Evolutionary conservation across 1,140 invertebrate genomes (phyloP).

Genomic region (Drosophila orena): DNA sequence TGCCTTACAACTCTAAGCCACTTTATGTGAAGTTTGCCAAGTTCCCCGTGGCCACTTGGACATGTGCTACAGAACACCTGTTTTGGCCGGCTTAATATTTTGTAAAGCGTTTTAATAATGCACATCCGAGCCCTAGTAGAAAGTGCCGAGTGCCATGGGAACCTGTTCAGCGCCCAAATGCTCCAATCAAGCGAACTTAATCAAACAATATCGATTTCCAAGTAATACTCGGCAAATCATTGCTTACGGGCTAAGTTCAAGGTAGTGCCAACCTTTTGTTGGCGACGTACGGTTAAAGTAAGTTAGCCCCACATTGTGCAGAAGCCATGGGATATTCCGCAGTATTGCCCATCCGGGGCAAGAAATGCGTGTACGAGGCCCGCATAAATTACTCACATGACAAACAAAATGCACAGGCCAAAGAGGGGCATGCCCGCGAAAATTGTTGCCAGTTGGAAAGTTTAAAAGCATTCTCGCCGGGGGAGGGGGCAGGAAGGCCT

Average conservation of each 20-base stretch:
- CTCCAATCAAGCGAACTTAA: not conserved
- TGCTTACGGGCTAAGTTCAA: conserved; percentile 37
- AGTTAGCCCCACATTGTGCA: conserved; percentile 9
- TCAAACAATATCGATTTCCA: conserved; percentile 25
- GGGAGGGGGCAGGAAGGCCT: conserved; percentile 12
- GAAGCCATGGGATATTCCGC: conserved; percentile 3
- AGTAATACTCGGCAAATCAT: conserved; percentile 13
- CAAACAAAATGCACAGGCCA: conserved; percentile 47
- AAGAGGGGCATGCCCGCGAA: conserved; percentile 15
- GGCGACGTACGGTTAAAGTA: conserved; percentile 21
- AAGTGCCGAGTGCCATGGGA: conserved; percentile 1
- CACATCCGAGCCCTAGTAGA: not conserved
- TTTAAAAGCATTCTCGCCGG: conserved; percentile 54
- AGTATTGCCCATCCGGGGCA: conserved; percentile 56
- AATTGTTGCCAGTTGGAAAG: conserved; percentile 46
- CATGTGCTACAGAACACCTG: conserved; percentile 39
- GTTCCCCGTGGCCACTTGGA: conserved; percentile 2
- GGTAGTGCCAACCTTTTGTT: conserved; percentile 17
- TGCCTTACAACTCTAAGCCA: conserved; percentile 27
- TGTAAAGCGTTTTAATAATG: conserved; percentile 8
- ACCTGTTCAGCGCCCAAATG: not conserved
- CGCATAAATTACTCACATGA: conserved; percentile 71
- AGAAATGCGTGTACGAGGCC: conserved; percentile 32
- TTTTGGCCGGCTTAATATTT: conserved; percentile 8
- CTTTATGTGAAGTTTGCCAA: conserved; percentile 30